Base-by-base conservation (phyloP, 2,113 vertebrate genomes). In the Pluvialis apricaria region DNA sequence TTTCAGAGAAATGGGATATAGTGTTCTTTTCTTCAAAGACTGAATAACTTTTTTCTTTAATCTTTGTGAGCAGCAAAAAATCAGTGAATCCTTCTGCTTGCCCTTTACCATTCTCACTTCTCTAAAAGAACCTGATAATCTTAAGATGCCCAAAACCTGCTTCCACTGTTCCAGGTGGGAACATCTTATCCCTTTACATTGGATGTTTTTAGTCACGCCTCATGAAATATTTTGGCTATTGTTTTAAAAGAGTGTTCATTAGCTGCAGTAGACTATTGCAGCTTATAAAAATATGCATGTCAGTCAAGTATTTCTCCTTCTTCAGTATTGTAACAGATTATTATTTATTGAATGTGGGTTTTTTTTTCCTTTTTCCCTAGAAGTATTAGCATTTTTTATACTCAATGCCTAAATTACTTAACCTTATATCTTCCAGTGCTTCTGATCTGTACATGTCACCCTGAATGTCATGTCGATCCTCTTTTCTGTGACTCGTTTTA, bases 1-100 rank as follows among this genome's bases (percentile, higher is more conserved):
- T 73, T 94, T 89, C 73, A 81, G 80, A 92, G 55, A 82, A 83
- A 58, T 40, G 54, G 83, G 76, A 64, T 58, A 40, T 3, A 58
- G 42, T 62, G 31, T 60, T 85, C 78, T 91, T 94, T 90, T 61
- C 36, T 64, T 52, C 68, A 71, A 78, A 62, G 51, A 34, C 65
- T 60, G 40, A 73, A 83, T 20, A 86, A 87, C 51, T 40, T 90
- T 76, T 91, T 91, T 72, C 84, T 95, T 92, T 86, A 78, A 91
- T 92, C 80, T 94, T 84, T 69, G 17, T 40, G 82, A 89, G 42
- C 49, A 79, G 64, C 28, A 57, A 90, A 96, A 52, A 92, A 70
- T 52, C 85, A 47, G n/a, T 20, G 16, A 88, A 71, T 82, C 32
- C 61, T 78, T 89, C 65, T 94, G 19, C 61, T 86, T 92, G 77